Conservation (phyloP, 1,140 invertebrate genomes). For the Gryllus bimaculatus region DNA sequence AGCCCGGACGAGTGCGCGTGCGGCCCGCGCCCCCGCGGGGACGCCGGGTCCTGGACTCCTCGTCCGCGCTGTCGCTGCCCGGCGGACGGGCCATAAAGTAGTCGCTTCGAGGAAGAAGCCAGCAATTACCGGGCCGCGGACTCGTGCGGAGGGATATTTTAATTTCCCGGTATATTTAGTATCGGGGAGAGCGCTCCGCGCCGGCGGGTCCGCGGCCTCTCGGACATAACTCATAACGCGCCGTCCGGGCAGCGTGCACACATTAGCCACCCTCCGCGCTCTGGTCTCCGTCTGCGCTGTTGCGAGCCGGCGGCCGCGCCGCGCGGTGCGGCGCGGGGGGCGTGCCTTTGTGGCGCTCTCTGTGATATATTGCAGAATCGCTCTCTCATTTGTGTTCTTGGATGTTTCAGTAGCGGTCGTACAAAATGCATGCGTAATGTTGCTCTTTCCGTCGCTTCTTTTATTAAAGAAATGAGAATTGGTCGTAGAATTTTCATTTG, state of each 20-base stretch:
- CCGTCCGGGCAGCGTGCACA: background rate
- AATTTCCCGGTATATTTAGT: background rate
- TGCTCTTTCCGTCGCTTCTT: too few relatives aligned
- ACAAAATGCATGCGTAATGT: too few relatives aligned
- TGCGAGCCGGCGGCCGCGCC: background rate
- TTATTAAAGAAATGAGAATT: too few relatives aligned
- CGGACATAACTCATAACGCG: background rate
- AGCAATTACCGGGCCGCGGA: background rate
- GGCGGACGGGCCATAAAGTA: too few relatives aligned
- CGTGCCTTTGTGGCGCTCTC: background rate
- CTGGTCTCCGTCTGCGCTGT: background rate
- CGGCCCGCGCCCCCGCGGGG: too few relatives aligned
- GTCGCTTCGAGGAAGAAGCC: background rate
- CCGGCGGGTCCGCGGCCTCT: background rate
- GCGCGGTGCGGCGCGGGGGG: background rate
- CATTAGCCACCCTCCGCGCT: background rate
- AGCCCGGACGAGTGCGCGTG: too few relatives aligned
- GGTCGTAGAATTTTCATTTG: too few relatives aligned
- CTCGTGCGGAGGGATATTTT: background rate
- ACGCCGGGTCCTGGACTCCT: too few relatives aligned
- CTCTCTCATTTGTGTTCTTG: too few relatives aligned
- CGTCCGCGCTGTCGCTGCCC: too few relatives aligned
- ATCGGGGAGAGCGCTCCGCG: background rate
- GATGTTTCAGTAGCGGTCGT: too few relatives aligned
- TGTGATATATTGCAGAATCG: too few relatives aligned